Evolutionary conservation across 2,888 invertebrate species (phyloP).

Genomic region (Megaustenia siamemsis): DNA sequence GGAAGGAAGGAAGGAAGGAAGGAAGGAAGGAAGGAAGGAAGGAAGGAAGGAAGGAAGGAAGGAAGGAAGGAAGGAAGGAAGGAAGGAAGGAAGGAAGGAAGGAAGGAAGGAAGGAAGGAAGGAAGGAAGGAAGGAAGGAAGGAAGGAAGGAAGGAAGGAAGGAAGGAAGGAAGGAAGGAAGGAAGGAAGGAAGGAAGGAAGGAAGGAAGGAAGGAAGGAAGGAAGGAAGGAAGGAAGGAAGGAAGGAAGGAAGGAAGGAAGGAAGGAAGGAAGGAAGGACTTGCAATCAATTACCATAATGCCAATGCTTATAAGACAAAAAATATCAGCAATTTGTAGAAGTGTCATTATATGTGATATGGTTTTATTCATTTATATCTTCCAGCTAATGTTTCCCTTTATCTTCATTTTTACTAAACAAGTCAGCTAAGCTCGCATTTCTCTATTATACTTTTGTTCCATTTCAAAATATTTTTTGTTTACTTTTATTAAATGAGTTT

Average conservation of each 20-base stretch:
- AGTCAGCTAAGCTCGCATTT: no score
- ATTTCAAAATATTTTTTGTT: no score
- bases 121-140: not conserved
- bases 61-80: conserved; percentile 4
- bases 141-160: not conserved
- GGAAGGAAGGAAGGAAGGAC: conserved; percentile 22
- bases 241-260: conserved; percentile 12
- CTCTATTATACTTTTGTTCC: no score
- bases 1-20: not conserved
- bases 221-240: conserved; percentile 1
- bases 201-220: conserved; percentile 6
- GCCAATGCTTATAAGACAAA: no score
- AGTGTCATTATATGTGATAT: no score
- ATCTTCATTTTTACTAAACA: no score
- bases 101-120: not conserved
- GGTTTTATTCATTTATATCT: no score
- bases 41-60: conserved; percentile 4
- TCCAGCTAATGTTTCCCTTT: no score
- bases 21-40: not conserved
- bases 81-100: not conserved
- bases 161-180: not conserved
- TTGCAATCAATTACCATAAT: no score
- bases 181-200: not conserved
- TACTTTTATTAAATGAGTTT: no score
- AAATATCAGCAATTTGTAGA: no score